A percentile compares a stretch with the other conserved stretches of the same genome.
Conservation (phyloP, 2,888 invertebrate species). For the Aphrophora alni region DNA sequence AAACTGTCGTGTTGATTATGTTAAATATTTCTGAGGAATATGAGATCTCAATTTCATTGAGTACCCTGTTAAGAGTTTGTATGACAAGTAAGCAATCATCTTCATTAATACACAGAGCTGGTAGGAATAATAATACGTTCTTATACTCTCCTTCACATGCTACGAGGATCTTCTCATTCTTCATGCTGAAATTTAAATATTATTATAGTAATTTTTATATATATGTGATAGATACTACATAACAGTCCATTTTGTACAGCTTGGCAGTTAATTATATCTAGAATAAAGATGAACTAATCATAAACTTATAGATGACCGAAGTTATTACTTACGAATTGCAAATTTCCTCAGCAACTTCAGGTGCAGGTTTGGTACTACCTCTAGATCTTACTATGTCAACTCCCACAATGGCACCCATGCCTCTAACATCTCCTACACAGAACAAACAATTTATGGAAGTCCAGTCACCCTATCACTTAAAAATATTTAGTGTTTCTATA, state of each 20-base stretch:
- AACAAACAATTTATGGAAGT: conserved; percentile 13
- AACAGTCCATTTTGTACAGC: too few species aligned
- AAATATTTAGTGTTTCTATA: too few species aligned
- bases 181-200: conserved; percentile 53
- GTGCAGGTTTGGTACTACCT: conserved; percentile 51
- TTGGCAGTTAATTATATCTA: too few species aligned
- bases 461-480: too few species aligned
- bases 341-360: conserved; percentile 51
- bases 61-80: background rate
- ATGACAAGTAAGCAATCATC: conserved; percentile 25
- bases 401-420: conserved; percentile 66
- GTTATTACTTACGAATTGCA: conserved; percentile 48
- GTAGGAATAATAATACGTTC: conserved; percentile 60
- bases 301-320: conserved; percentile 27
- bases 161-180: conserved; percentile 56
- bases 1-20: conserved; percentile 20
- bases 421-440: conserved; percentile 63
- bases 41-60: conserved; percentile 14
- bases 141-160: conserved; percentile 58
- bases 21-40: conserved; percentile 22
- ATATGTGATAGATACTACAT: too few species aligned
- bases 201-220: too few species aligned
- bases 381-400: conserved; percentile 62
- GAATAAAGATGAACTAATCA: too few species aligned
- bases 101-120: conserved; percentile 59